phyloP scores from a whole-genome alignment of 2,888 invertebrate genomes.

The Melolontha melolontha region DNA sequence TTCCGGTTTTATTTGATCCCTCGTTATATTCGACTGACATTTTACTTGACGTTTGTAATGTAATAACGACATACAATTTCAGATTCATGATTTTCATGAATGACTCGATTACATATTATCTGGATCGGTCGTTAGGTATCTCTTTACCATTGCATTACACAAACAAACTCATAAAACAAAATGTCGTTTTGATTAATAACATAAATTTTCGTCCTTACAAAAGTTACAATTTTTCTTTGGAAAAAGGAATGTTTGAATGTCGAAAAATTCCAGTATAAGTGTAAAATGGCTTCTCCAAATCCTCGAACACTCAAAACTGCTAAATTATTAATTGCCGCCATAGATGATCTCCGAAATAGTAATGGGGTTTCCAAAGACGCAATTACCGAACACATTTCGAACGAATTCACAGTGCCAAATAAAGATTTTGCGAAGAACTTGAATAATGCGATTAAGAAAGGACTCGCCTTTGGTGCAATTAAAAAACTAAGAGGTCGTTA shows the following conservation, averaged over 20 bases:
- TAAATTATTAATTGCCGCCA: conserved; percentile 50
- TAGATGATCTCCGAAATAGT: conserved; percentile 48
- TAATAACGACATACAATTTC: no score
- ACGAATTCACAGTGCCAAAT: conserved; percentile 49
- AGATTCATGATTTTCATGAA: no score
- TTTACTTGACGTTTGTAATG: no score
- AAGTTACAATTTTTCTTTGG: no score
- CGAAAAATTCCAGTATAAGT: conserved; percentile 2
- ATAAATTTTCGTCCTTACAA: not conserved
- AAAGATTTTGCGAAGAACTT: conserved; percentile 49
- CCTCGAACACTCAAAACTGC: conserved; percentile 48
- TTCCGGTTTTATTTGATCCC: no score
- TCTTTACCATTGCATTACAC: no score
- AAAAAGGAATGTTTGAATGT: not conserved
- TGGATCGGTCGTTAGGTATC: no score
- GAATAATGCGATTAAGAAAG: conserved; percentile 51
- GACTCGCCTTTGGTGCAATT: conserved; percentile 54
- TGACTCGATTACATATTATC: no score
- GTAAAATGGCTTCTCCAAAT: conserved; percentile 34
- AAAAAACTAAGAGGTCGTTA: conserved; percentile 50
- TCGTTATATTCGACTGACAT: no score
- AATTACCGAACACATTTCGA: conserved; percentile 52
- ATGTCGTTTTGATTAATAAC: conserved; percentile 11
- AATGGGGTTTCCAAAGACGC: conserved; percentile 51
- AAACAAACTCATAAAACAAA: not conserved